Percentiles rank a stretch among this genome's conserved stretches.
Conservation (phyloP, 35 echinoderm and acorn worm species). For the Diadema setosum region DNA sequence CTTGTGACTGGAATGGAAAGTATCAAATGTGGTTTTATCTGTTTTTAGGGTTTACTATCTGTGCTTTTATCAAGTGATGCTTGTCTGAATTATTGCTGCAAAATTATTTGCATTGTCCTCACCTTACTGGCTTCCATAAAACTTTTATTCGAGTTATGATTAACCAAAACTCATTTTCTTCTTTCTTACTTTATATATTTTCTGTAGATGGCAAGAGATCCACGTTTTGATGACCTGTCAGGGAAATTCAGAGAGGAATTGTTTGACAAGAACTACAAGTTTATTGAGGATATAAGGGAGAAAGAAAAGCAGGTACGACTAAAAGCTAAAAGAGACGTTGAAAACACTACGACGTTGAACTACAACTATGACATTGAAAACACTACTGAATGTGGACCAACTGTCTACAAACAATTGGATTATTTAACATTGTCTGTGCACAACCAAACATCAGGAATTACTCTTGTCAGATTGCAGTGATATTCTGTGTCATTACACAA, state of each 20-base stretch:
- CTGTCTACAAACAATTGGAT: background rate
- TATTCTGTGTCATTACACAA: no score
- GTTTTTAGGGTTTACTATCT: background rate
- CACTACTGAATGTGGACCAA: background rate
- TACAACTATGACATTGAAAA: background rate
- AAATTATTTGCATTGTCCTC: background rate
- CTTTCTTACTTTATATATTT: background rate
- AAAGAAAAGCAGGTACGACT: constrained; percentile 77
- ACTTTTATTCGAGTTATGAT: background rate
- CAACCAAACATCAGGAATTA: background rate
- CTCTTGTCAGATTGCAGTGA: background rate
- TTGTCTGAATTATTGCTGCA: background rate
- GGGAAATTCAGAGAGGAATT: constrained; percentile 77
- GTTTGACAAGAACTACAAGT: constrained; percentile 74
- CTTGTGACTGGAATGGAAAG: background rate
- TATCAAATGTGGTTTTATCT: background rate
- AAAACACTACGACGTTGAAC: background rate
- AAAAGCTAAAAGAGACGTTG: background rate
- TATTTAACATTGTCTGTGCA: background rate
- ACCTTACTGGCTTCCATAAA: background rate
- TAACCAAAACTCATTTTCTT: background rate
- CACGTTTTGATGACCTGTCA: constrained; percentile 95
- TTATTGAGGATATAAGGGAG: constrained; percentile 60
- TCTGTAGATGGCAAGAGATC: constrained; percentile 76
- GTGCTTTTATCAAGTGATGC: background rate